Base-by-base conservation (phyloP, 2,888 invertebrate genomes). In the Rhamnusium bicolor region DNA sequence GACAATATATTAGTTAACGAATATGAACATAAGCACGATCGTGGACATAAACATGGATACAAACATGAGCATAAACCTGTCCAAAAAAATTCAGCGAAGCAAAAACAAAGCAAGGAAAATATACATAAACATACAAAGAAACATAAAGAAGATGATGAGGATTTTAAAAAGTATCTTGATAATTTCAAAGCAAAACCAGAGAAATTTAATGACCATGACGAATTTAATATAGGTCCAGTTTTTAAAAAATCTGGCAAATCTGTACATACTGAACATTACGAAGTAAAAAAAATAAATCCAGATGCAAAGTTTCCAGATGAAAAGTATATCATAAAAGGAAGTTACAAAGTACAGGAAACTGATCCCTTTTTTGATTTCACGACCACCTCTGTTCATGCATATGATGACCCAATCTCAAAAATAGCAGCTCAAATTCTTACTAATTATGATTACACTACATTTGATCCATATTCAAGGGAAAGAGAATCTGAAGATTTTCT, bases 61-160 rank as follows among this genome's bases (percentile, higher is more conserved):
- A 82, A 84, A 70, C 82, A 82, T 56, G 83, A 81, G 56, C 79
- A 80, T 18, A 71, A 71, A 7, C 84, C 83, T 62, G 70, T 77
- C 12, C 78, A 81, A 18, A 78, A 80, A 47, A 78, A 77, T 16
- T 75, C 81, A 78, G n/a, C 19, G 1, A 61, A 61, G n/a, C 46
- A 61, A 8, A 61, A 61, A 40, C 21, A 40, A 21, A 40, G n/a
- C 2, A n/a, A 82, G 75, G 72, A 77, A 16, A 81, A 83, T 71
- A 78, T 76, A n/a, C 74, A 81, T 53, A 74, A 82, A n/a, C n/a
- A n/a, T n/a, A n/a, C n/a, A 12, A 79, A 60, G 46, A 47, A 61
- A 40, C 8, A 61, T 16, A 8, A 12, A 14, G 63, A 65, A 7
- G 29, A 65, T 12, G 51, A 32, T 24, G 29, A 40, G 1, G 67